Base-by-base conservation (phyloP, 2,888 invertebrate genomes). In the Drosophila kambysellisi region DNA sequence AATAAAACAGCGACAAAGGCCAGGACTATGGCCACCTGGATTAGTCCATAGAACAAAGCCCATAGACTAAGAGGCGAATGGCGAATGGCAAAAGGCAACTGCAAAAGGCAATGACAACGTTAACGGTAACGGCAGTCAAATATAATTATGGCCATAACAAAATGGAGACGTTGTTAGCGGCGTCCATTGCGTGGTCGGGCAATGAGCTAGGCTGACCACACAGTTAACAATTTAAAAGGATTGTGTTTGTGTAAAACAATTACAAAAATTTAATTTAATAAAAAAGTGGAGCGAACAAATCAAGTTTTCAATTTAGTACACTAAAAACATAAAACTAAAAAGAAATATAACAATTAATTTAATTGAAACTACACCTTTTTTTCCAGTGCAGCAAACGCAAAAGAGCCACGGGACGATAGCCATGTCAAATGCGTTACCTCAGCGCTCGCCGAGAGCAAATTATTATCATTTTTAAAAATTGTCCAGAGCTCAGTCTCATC, bases 91-190 rank as follows among this genome's bases (percentile, higher is more conserved):
- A 12, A 35, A 25, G 70, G 41, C 54, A 46, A 46, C 11, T 52
- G 50, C 41, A 35, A 41, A 46, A 25, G 51, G 46, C 37, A 46
- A 51, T 35, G 57, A 52, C 53, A 64, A 60, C 46, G 56, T 53
- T 54, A 58, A 74, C 61, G 70, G 35, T 70, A 82, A 85, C 83
- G 86, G 71, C 83, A 86, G 90, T 82, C 90, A 89, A 88, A 88
- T 88, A 89, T 89, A 90, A 88, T 88, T 90, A 90, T 90, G 77
- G 77, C 79, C 79, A 76, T 81, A 77, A 81, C 90, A 85, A 81
- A 85, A 86, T 79, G 88, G 73, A 81, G 86, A 85, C 88, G 81
- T 82, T 84, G 78, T 79, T 71, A 81, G 78, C 64, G 43, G 43
- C 58, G 11, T 51, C 57, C 58, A 72, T 76, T 68, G 72, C 76